Evolutionary conservation across 2,888 invertebrate species (phyloP), one percentile per base, ranked within the genome.

Genomic region (Phasia obesa): DNA sequence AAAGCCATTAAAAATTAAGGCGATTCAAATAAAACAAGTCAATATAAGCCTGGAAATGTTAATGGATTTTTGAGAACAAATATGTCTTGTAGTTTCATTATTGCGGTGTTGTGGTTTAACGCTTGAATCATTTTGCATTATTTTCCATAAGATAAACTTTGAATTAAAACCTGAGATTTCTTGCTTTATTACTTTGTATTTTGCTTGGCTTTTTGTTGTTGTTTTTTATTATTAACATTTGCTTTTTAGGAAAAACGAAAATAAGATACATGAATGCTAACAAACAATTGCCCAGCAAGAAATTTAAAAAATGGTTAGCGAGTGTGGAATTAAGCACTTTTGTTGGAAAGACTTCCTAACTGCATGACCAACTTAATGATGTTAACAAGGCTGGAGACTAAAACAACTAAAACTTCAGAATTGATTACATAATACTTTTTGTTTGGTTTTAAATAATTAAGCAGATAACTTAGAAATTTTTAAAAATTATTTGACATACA

Each of bases 71-170:
- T 70, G 70, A 60, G 69, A 70, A 70, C 70, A 83, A 82, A n/a
- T n/a, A n/a, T n/a, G 74, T 78, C 78, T 75, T 78, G 78, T 59
- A 75, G 75, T 78, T 75, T 78, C 65, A 70, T 83, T 83, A 75
- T 71, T 69, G 74, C 59, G 78, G 70, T 62, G 49, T 77, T 82
- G 78, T 53, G 74, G 77, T 74, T 74, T 70, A 59, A 11, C 59
- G 69, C 71, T 57, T 74, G 69, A 82, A 77, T 64, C 51, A 74
- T 51, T 76, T 53, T 59, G 19, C 53, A 81, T 77, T 73, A 74
- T 67, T 69, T 78, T 78, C 64, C 59, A 47, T 60, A 15, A 42
- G 74, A 64, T 74, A 69, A 65, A 78, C 57, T 67, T 75, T 70
- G 51, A 70, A 65, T 65, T 78, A 83, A 83, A 78, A 70, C 31